Percentiles rank a stretch among this genome's conserved stretches.
phyloP scores from a whole-genome alignment of 2,113 vertebrate species.

The Poecile atricapillus region DNA sequence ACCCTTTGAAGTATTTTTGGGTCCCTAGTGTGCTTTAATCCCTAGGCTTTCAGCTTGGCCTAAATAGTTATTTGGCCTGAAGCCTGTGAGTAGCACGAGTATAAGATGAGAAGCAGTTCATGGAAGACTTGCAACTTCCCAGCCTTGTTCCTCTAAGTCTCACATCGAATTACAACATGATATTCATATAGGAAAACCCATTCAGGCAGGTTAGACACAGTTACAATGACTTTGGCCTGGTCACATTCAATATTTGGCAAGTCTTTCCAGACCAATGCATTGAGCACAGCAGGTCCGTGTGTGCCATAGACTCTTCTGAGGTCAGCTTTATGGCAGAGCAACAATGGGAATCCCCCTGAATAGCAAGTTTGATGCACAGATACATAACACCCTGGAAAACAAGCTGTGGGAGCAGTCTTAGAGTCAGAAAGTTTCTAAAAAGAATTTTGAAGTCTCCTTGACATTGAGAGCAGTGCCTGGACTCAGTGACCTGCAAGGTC shows the following conservation, averaged over 20 bases:
- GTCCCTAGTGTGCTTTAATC: background rate
- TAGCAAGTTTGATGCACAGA: background rate
- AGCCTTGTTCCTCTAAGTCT: background rate
- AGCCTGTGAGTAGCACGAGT: background rate
- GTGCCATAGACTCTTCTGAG: background rate
- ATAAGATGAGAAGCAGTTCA: background rate
- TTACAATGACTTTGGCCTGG: background rate
- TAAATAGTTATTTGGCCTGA: background rate
- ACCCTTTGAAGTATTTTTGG: background rate
- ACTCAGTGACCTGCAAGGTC: background rate
- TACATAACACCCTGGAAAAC: background rate
- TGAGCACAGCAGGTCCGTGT: rapidly evolving
- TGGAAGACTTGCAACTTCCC: background rate
- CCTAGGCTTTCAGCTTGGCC: background rate
- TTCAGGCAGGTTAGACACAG: background rate
- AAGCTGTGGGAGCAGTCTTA: background rate
- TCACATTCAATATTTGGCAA: background rate
- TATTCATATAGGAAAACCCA: background rate
- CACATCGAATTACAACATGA: background rate
- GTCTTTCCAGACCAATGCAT: background rate
- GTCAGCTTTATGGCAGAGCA: background rate
- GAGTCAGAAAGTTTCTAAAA: background rate
- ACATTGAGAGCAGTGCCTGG: background rate
- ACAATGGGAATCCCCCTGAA: background rate
- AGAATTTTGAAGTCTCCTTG: background rate